Base-by-base conservation (phyloP, 2,888 invertebrate species). In the Orthonevra nobilis region DNA sequence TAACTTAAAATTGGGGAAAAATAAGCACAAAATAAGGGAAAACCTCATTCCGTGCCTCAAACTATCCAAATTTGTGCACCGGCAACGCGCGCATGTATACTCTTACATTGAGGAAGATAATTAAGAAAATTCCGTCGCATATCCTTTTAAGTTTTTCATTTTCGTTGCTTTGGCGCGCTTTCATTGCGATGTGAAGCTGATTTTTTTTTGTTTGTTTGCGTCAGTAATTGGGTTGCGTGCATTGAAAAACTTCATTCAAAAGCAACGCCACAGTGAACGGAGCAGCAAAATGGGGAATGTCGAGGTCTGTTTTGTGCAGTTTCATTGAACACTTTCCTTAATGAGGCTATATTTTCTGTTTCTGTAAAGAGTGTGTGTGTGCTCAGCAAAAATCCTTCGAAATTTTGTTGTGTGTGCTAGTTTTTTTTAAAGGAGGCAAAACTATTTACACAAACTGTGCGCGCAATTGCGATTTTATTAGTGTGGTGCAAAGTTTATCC, bases 181-280 rank as follows among this genome's bases (percentile, higher is more conserved):
- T 61, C 48, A 38, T 12, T 63, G 20, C 38, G 28, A 63, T 30
- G 20, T 20, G 28, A 38, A 36, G 17, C 19, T 34, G 2, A 14
- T 17, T 64, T 34, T 9, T 14, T n/a, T 58, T 3, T 14, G 26
- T 26, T 1, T 26, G 6, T 26, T 26, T 5, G 58, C 54, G 28
- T 61, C 48, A 12, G 63, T 72, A 72, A 72, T 72, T 72, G 46
- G 63, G 56, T 72, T 64, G 63, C 64, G 72, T 72, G 72, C 72
- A 72, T 32, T 64, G 63, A 12, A 46, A 56, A 64, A 61, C 20
- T 70, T 61, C n/a, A 15, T 28, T 60, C 10, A 14, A 15, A 70
- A 70, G 23, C 26, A 9, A 23, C 9, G 23, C n/a, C n/a, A 63
- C 50, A 58, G 38, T 12, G 48, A 58, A 23, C 20, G 14, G 7